Percentiles rank a stretch among this genome's conserved stretches.
Conservation (phyloP, 2,797 vertebrate species). For the Alauda arvensis region DNA sequence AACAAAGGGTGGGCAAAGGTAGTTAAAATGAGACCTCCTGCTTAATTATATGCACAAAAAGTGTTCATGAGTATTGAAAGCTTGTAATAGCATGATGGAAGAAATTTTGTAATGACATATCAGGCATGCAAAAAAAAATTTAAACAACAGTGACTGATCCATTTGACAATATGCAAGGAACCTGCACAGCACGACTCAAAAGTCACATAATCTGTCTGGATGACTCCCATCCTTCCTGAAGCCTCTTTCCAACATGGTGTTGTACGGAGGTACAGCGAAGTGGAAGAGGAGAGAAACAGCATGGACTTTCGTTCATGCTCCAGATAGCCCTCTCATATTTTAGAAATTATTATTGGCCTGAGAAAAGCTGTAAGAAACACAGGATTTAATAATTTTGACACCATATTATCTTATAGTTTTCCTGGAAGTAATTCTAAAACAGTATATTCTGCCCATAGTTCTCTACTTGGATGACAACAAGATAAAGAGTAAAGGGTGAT, state of each 20-base stretch:
- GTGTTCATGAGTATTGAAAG: background rate
- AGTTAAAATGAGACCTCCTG: background rate
- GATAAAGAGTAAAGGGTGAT: background rate
- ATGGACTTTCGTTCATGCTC: background rate
- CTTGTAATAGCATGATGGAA: background rate
- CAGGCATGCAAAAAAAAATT: background rate
- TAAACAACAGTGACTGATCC: background rate
- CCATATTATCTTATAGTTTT: background rate
- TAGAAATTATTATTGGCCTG: background rate
- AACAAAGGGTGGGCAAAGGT: background rate
- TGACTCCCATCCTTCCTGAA: background rate
- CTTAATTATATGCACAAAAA: background rate
- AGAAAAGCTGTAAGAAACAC: background rate
- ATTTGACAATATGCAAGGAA: background rate
- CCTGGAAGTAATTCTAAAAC: background rate
- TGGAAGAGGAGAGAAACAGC: background rate
- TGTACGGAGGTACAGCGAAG: background rate
- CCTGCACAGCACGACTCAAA: background rate
- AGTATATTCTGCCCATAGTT: background rate
- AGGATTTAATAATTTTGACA: background rate
- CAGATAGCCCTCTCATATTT: background rate
- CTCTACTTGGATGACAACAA: background rate
- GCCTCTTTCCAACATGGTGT: background rate
- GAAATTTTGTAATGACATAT: background rate
- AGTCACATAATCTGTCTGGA: background rate